phyloP scores from a whole-genome alignment of 2,888 invertebrate species.

The Eurytoma californica region DNA sequence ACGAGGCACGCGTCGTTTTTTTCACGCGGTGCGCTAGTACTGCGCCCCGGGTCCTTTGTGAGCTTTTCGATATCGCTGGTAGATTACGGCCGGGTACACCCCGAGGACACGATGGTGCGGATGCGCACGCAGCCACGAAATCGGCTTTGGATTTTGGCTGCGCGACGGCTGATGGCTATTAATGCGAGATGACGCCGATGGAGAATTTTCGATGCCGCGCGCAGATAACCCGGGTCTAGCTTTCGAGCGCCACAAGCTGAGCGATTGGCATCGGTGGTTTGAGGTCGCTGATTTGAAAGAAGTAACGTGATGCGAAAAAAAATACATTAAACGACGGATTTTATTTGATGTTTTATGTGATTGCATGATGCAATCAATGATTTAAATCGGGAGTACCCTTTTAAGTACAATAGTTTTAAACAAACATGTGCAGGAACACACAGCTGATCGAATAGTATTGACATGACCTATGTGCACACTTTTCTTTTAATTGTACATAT shows the following conservation, averaged over 20 bases:
- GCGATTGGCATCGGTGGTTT: not conserved
- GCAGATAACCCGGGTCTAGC: conserved; percentile 6
- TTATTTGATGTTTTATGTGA: not conserved
- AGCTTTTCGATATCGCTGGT: conserved; percentile 42
- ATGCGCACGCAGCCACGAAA: conserved; percentile 3
- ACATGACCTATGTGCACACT: too few relatives aligned
- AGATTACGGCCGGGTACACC: conserved; percentile 4
- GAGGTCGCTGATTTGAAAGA: not conserved
- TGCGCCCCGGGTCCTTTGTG: conserved; percentile 23
- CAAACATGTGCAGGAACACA: too few relatives aligned
- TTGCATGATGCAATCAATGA: too few relatives aligned
- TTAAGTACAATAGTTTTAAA: too few relatives aligned
- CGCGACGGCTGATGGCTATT: conserved; percentile 12
- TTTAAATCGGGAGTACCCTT: too few relatives aligned
- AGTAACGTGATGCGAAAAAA: not conserved
- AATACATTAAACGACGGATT: not conserved
- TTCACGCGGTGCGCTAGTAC: not conserved
- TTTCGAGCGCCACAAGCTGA: not conserved
- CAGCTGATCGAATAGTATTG: too few relatives aligned
- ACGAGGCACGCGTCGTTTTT: not conserved
- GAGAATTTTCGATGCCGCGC: conserved; percentile 15
- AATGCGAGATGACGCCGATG: conserved; percentile 28
- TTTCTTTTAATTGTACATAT: too few relatives aligned
- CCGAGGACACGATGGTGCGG: not conserved
- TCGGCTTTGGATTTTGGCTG: conserved; percentile 29